These are phyloP conservation scores for Philaethria dido DNA, from an alignment of 2,888 invertebrate genomes.

Conservation along the genomic window DNA sequence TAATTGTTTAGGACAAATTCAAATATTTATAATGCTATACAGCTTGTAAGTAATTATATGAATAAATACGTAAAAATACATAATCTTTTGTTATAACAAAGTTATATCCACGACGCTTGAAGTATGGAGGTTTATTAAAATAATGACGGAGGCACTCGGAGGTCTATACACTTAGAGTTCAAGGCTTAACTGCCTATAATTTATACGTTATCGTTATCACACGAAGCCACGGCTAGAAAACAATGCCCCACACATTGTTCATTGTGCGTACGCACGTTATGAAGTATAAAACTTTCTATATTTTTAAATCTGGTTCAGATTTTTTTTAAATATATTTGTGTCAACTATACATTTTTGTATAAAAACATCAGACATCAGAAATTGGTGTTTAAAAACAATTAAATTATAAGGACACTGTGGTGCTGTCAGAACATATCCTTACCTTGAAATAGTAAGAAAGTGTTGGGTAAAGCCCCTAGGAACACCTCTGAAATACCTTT, in stretches of 20 bases:
- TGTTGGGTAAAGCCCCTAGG: too few relatives aligned
- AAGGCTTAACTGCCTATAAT: slow-evolving; percentile 67
- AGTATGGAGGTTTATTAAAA: slow-evolving; percentile 54
- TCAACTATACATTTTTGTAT: too few relatives aligned
- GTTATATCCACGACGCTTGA: slow-evolving; percentile 36
- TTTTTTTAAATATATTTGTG: neutral
- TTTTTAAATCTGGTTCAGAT: neutral
- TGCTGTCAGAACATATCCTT: too few relatives aligned
- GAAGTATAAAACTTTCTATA: neutral
- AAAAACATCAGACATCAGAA: too few relatives aligned
- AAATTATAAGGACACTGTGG: too few relatives aligned
- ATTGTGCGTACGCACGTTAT: slow-evolving; percentile 30
- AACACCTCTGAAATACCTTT: too few relatives aligned
- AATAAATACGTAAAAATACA: slow-evolving; percentile 9
- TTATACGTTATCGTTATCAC: slow-evolving; percentile 67
- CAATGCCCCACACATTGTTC: slow-evolving; percentile 44
- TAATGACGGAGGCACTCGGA: slow-evolving; percentile 56
- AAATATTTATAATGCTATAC: too few relatives aligned
- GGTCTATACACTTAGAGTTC: slow-evolving; percentile 73
- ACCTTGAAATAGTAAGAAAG: too few relatives aligned
- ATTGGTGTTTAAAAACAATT: neutral
- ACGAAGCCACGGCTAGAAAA: slow-evolving; percentile 51
- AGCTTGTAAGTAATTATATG: too few relatives aligned
- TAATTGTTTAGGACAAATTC: too few relatives aligned
- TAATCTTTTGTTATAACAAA: slow-evolving; percentile 16